Conservation (phyloP, 2,888 invertebrate species). For the Anticlea derivata region DNA sequence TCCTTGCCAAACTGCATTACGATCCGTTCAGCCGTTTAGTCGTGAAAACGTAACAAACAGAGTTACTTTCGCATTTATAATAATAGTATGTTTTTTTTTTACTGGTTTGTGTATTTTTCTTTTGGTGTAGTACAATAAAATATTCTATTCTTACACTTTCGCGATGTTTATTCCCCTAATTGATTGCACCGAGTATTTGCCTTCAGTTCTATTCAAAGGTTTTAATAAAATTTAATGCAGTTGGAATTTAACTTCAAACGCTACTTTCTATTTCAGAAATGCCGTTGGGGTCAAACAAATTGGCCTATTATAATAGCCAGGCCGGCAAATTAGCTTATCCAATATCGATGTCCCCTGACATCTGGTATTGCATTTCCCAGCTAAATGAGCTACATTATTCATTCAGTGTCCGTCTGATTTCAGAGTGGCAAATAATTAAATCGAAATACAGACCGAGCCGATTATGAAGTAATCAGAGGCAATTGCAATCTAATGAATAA, state of each 20-base stretch:
- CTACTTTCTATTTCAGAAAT: constrained; percentile 28
- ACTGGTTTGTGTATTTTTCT: no score
- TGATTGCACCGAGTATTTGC: not conserved
- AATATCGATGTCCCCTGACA: constrained; percentile 45
- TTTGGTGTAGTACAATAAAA: no score
- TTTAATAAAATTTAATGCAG: constrained; percentile 6
- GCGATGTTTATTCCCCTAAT: not conserved
- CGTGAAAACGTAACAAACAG: no score
- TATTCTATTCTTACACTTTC: no score
- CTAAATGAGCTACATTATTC: constrained; percentile 48
- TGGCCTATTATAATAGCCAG: constrained; percentile 40
- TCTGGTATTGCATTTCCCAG: constrained; percentile 40
- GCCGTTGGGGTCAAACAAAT: constrained; percentile 43
- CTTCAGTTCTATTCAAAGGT: no score
- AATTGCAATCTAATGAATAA: constrained; percentile 13
- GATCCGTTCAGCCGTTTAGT: no score
- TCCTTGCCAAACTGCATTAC: no score
- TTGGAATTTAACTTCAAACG: constrained; percentile 6
- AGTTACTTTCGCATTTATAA: no score
- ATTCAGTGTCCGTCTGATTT: constrained; percentile 41
- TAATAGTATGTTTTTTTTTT: no score
- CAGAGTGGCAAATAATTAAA: constrained; percentile 37
- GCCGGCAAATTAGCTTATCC: constrained; percentile 45
- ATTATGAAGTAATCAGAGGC: constrained; percentile 13
- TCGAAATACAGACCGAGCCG: constrained; percentile 7